Conservation (phyloP, 2,888 invertebrate genomes). For the Apotomis betuletana region DNA sequence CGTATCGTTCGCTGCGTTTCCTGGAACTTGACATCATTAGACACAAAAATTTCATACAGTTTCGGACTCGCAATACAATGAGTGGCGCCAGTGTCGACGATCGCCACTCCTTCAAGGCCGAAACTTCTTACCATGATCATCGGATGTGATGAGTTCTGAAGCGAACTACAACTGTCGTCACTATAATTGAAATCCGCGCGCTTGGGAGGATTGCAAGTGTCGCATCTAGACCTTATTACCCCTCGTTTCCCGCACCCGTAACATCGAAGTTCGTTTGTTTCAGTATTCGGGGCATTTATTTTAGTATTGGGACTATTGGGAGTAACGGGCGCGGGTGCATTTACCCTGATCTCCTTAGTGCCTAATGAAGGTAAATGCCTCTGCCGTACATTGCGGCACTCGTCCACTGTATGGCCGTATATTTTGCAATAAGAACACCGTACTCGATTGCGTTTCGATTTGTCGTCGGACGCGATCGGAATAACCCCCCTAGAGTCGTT, state of each 20-base stretch:
- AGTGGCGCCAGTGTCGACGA: neutral
- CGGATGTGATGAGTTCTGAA: neutral
- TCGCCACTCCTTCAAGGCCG: neutral
- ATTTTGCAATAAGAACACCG: slow-evolving; percentile 3
- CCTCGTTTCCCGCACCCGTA: slow-evolving; percentile 1
- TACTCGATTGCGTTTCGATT: slow-evolving; percentile 4
- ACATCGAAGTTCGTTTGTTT: neutral
- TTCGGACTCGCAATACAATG: slow-evolving; percentile 1
- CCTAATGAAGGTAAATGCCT: neutral
- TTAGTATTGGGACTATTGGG: no score
- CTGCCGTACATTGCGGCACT: neutral
- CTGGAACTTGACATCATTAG: neutral
- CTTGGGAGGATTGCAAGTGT: neutral
- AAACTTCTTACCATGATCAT: no score
- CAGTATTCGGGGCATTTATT: neutral
- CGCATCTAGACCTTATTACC: neutral
- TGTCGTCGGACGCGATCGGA: neutral
- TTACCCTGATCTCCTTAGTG: neutral
- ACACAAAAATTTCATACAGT: neutral
- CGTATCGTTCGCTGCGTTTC: neutral
- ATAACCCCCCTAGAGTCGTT: neutral
- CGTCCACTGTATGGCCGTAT: neutral
- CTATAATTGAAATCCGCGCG: neutral
- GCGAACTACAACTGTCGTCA: neutral
- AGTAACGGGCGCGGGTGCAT: neutral